Conservation (phyloP, 2,113 vertebrate species). For the Semicossyphus pulcher region DNA sequence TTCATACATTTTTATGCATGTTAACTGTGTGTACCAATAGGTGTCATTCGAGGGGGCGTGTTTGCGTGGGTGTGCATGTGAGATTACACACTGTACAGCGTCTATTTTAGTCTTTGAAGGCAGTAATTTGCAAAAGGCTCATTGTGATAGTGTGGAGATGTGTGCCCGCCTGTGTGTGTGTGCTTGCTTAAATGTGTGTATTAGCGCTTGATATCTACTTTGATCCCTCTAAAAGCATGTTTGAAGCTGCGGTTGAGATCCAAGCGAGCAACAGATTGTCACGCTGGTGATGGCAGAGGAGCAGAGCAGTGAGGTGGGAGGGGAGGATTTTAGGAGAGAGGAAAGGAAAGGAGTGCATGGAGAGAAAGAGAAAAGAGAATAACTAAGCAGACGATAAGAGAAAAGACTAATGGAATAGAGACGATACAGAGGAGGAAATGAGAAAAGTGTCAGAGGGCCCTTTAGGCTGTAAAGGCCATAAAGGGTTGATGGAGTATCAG, state of each 20-base stretch:
- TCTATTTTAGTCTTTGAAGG: conserved; percentile 72
- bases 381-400: conserved; percentile 3
- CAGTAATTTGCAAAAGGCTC: conserved; percentile 55
- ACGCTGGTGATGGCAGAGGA: conserved; percentile 16
- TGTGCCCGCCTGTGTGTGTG: conserved; percentile 6
- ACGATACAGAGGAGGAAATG: conserved; percentile 65
- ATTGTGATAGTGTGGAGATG: conserved; percentile 33
- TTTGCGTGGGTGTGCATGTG: conserved; percentile 9
- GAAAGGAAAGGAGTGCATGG: neutral
- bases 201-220: conserved; percentile 61
- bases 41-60: neutral
- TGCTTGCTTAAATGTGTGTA: neutral
- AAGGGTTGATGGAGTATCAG: conserved; percentile 48
- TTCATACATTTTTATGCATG: conserved; percentile 14
- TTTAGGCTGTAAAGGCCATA: conserved; percentile 52
- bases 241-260: conserved; percentile 62
- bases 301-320: conserved; percentile 16
- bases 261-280: conserved; percentile 46
- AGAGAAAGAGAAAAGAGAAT: neutral
- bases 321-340: neutral
- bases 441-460: conserved; percentile 48
- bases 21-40: neutral
- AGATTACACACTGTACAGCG: conserved; percentile 32
- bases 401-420: conserved; percentile 43
- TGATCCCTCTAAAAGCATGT: conserved; percentile 72